Base-by-base conservation (phyloP, 2,797 vertebrate genomes). In the Pantherophis alleghaniensis region DNA sequence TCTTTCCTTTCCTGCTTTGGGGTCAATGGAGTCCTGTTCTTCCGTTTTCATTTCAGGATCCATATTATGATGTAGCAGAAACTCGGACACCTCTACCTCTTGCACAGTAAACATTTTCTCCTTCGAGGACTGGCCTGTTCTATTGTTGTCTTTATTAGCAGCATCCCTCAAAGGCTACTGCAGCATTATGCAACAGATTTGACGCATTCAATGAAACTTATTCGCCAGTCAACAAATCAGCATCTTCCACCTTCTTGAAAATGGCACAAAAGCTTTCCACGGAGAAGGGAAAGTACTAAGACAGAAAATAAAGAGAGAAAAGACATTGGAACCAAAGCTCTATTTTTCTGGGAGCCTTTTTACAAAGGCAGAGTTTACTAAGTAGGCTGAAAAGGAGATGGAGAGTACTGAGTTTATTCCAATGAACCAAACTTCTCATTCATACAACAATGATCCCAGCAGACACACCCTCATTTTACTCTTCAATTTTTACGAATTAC, bases 1-100 rank as follows among this genome's bases (percentile, higher is more conserved):
- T n/a, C 60, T 24, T 47, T 5, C 37, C 0, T 91, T 55, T 24
- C 55, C 61, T 18, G 60, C 12, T 24, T 61, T 47, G 7, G 22
- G n/a, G 14, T 18, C 57, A 18, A n/a, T 0, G 9, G 51, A 37
- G 18, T 57, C 59, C 4, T 14, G 24, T 14, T 32, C 89, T 61
- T 90, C 92, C 13, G 12, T 51, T 66, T 90, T 93, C 5, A 93
- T 32, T 69, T 57, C 88, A 9, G 79, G 89, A n/a, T 88, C 28
- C 74, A 61, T 26, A 5, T 0, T 61, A 18, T 26, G 57, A 61
- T 74, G 69, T 28, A 87, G 12, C 60, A 69, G 24, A 22, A 60
- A 55, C 7, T 12, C 0, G 18, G 24, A 5, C 9, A 53, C 60
- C 28, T n/a, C 55, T 16, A 18, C 10, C 60, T 57, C 59, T 90